Evolutionary conservation across 2,888 invertebrate genomes (phyloP).

Genomic region (Dilophus febrilis): DNA sequence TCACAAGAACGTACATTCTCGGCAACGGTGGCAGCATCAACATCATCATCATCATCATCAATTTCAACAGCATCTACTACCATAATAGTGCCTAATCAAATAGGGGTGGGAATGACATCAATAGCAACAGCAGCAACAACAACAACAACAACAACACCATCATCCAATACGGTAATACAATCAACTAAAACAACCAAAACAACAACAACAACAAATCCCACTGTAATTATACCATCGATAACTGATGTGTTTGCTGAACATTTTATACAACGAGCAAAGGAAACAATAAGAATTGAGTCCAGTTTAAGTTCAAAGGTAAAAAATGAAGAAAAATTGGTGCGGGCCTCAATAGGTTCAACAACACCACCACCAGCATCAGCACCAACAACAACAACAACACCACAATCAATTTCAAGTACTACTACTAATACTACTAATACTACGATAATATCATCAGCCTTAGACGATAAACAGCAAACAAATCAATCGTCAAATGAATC

Average conservation of each 20-base stretch:
- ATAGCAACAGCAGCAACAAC: background rate
- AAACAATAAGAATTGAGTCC: slow-evolving; percentile 22
- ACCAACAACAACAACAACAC: no score
- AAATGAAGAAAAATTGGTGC: slow-evolving; percentile 18
- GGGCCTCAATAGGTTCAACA: no score
- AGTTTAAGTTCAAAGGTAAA: slow-evolving; percentile 20
- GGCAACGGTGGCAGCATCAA: slow-evolving; percentile 31
- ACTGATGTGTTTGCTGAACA: slow-evolving; percentile 48
- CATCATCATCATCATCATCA: slow-evolving; percentile 30
- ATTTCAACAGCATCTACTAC: slow-evolving; percentile 30
- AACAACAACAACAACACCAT: slow-evolving; percentile 19
- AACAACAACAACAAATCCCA: slow-evolving; percentile 29
- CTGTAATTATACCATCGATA: slow-evolving; percentile 34
- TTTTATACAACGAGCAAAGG: slow-evolving; percentile 32
- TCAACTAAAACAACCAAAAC: background rate
- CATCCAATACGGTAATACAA: no score
- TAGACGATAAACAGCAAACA: slow-evolving; percentile 10
- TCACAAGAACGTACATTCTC: slow-evolving; percentile 13
- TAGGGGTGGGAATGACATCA: background rate
- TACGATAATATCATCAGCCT: slow-evolving; percentile 1
- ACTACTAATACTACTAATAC: slow-evolving; percentile 6
- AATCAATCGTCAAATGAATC: slow-evolving; percentile 15
- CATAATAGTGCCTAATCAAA: slow-evolving; percentile 31
- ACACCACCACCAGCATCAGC: background rate
- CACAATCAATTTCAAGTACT: background rate